Conservation (phyloP, 1,140 invertebrate species). For the Drosophila subobscura region DNA sequence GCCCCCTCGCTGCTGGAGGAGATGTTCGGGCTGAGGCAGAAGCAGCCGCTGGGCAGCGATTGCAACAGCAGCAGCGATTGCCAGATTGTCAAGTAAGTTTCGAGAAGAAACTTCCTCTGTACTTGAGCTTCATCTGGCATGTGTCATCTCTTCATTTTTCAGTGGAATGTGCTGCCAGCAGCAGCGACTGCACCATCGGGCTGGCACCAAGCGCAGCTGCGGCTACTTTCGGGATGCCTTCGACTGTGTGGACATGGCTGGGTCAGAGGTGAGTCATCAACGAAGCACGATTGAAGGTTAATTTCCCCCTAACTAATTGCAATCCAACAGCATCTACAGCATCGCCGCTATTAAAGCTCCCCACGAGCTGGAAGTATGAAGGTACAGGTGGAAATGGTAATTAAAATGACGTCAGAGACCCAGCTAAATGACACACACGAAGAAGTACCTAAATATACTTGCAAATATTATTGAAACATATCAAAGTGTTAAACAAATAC, state of each 20-base stretch:
- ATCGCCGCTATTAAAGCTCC: slow-evolving; percentile 39
- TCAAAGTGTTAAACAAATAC: slow-evolving; percentile 50
- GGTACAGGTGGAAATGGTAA: not conserved
- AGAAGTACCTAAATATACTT: slow-evolving; percentile 1
- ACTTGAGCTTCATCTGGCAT: not conserved
- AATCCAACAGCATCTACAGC: slow-evolving; percentile 18
- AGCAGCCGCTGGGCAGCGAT: slow-evolving; percentile 93
- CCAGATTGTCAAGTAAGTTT: slow-evolving; percentile 87
- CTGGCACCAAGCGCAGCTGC: slow-evolving; percentile 91
- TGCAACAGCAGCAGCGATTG: slow-evolving; percentile 93
- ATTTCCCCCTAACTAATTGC: not conserved
- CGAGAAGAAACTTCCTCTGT: not conserved
- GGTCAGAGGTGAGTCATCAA: slow-evolving; percentile 31
- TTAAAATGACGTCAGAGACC: slow-evolving; percentile 8
- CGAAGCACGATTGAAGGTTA: not conserved
- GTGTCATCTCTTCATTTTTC: not conserved
- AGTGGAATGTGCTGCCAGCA: slow-evolving; percentile 94
- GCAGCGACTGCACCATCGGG: slow-evolving; percentile 91
- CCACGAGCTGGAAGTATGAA: not conserved
- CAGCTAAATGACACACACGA: slow-evolving; percentile 28
- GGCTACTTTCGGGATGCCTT: slow-evolving; percentile 95
- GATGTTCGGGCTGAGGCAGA: slow-evolving; percentile 46
- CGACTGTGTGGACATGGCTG: slow-evolving; percentile 90
- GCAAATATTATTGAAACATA: slow-evolving; percentile 44
- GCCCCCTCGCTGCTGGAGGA: slow-evolving; percentile 43